phyloP scores from a whole-genome alignment of 1,140 invertebrate species.

The Chironomus striatipennis region DNA sequence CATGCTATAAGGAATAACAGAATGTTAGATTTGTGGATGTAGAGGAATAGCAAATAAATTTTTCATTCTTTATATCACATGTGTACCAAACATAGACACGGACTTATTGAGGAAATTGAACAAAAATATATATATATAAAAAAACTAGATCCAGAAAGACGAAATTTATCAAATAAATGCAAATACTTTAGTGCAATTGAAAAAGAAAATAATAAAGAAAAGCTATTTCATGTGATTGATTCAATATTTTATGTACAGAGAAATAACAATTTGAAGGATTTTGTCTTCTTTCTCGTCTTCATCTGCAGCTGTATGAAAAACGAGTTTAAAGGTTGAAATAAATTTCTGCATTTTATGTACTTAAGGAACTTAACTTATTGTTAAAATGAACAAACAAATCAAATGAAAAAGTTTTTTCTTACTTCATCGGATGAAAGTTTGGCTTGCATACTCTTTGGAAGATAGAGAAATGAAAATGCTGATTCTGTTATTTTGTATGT shows the following conservation, averaged over 20 bases:
- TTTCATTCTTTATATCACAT: conserved; percentile 1
- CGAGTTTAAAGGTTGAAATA: no score
- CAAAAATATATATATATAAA: no score
- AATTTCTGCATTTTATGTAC: no score
- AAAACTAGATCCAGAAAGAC: not conserved
- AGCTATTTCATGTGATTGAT: not conserved
- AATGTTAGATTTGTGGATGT: not conserved
- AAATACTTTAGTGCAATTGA: not conserved
- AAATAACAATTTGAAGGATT: not conserved
- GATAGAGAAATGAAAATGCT: no score
- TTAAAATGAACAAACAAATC: no score
- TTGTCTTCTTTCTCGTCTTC: no score
- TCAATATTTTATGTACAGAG: not conserved
- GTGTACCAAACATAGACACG: not conserved
- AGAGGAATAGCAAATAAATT: not conserved
- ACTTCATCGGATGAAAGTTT: no score
- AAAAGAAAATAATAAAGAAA: not conserved
- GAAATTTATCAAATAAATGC: conserved; percentile 6
- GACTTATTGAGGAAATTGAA: conserved; percentile 2
- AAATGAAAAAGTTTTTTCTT: no score
- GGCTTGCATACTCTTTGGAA: no score
- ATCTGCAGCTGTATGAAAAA: no score
- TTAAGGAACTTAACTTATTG: no score
- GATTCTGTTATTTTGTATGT: no score
- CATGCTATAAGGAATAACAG: not conserved